Evolutionary conservation across 2,113 vertebrate species (phyloP), one percentile per base, ranked within the genome.

Genomic region (Leucoraja erinaceus): DNA sequence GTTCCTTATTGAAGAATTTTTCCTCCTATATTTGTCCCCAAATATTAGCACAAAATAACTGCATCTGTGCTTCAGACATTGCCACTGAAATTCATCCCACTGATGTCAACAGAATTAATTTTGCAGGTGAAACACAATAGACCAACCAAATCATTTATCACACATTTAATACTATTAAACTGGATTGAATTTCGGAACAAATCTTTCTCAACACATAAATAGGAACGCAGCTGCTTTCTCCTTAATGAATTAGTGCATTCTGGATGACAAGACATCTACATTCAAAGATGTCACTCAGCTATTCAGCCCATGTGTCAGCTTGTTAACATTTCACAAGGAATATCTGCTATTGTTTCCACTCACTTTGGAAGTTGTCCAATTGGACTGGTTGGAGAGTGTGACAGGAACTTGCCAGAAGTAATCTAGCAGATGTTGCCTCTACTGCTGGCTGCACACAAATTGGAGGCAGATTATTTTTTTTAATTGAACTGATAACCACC

Each of bases 311-410:
- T 59, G 79, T 83, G 54, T 83, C 79, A 83, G 20, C 75, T 83
- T 83, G 79, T 83, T 83, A 83, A 83, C 54, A 83, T 83, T 83
- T 83, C 79, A 83, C 79, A 83, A 8, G 47, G 56, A 54, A 59
- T 59, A 54, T 81, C 54, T 83, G 79, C 79, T 83, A 59, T 56
- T 59, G 22, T 83, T 83, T 59, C 77, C 33, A 47, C 79, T 59
- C 22, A 22, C 3, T 83, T 83, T 59, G 79, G 22, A 59, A 4
- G 47, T 56, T 83, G 79, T 59, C 79, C 54, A 83, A 83, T 25
- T 22, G 5, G 47, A 83, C 59, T 56, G 10, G 47, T 59, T 83
- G 54, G 47, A 83, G 54, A 56, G 22, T 59, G 22, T 54, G 38
- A 81, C 38, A 9, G 38, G 78, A 25, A 56, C 38, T 47, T 25